Conservation (phyloP, 2,888 invertebrate species). For the Anorthoa munda region DNA sequence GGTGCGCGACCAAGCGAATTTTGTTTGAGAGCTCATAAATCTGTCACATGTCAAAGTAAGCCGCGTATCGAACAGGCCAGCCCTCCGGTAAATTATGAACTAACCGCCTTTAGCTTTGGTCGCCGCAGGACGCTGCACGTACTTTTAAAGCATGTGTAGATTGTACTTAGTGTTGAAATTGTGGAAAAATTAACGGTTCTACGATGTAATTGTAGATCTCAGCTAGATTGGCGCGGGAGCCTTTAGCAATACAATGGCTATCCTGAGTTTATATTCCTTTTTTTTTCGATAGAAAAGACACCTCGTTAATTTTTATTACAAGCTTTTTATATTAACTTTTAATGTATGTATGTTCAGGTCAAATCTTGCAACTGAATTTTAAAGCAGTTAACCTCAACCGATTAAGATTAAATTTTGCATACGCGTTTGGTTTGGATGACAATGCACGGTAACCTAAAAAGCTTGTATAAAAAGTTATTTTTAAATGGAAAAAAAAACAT, state of each 20-base stretch:
- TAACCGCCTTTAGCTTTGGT: slow-evolving; percentile 75
- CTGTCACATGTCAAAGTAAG: slow-evolving; percentile 89
- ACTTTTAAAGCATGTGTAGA: slow-evolving; percentile 49
- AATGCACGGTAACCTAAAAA: too few species aligned
- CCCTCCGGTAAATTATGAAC: slow-evolving; percentile 87
- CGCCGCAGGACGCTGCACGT: slow-evolving; percentile 47
- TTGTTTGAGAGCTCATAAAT: slow-evolving; percentile 88
- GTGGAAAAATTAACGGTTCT: not conserved
- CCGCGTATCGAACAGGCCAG: slow-evolving; percentile 88
- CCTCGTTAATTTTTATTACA: too few species aligned
- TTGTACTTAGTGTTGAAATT: slow-evolving; percentile 6
- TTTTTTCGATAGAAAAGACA: not conserved
- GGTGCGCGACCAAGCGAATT: slow-evolving; percentile 81
- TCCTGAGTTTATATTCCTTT: not conserved
- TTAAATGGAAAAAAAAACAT: too few species aligned
- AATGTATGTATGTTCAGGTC: too few species aligned
- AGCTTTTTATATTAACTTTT: too few species aligned
- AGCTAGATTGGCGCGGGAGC: too few species aligned
- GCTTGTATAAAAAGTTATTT: too few species aligned
- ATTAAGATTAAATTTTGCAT: too few species aligned
- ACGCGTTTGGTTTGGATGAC: too few species aligned
- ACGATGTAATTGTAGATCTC: not conserved
- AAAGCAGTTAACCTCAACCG: too few species aligned
- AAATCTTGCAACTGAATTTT: too few species aligned
- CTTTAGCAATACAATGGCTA: too few species aligned